A percentile compares a stretch with the other conserved stretches of the same genome.
Conservation (phyloP, 2,888 invertebrate genomes). For the Helleia helle region DNA sequence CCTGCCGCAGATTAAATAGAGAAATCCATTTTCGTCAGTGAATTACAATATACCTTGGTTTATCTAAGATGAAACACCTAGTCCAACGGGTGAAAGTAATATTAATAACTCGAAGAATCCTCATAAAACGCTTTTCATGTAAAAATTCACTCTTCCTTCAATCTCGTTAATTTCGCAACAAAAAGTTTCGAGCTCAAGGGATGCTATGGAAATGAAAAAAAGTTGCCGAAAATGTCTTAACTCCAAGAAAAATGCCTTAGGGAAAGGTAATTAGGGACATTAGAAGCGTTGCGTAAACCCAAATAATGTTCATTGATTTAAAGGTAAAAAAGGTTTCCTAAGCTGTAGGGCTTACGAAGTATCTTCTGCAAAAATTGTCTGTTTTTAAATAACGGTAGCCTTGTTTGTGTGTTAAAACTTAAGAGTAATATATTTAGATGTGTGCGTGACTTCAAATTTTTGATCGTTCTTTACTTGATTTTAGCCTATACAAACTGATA, state of each 20-base stretch:
- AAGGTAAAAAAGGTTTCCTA: not conserved
- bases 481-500: no score
- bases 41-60: no score
- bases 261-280: constrained; percentile 27
- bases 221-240: constrained; percentile 26
- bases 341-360: no score
- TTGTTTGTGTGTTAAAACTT: no score
- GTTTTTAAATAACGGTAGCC: no score
- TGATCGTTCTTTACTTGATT: no score
- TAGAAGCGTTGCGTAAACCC: constrained; percentile 10
- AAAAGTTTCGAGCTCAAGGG: constrained; percentile 25
- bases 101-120: not conserved
- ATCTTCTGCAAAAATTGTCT: no score
- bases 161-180: constrained; percentile 25
- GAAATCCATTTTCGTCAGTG: no score
- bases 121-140: constrained; percentile 6
- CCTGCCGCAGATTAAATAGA: no score
- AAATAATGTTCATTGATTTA: constrained; percentile 8
- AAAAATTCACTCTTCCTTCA: constrained; percentile 10
- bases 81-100: not conserved
- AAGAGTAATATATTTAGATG: no score
- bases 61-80: no score
- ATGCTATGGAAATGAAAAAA: constrained; percentile 24
- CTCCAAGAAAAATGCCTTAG: constrained; percentile 23
- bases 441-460: no score